Base-by-base conservation (phyloP, 2,113 vertebrate species). In the Addax nasomaculatus region DNA sequence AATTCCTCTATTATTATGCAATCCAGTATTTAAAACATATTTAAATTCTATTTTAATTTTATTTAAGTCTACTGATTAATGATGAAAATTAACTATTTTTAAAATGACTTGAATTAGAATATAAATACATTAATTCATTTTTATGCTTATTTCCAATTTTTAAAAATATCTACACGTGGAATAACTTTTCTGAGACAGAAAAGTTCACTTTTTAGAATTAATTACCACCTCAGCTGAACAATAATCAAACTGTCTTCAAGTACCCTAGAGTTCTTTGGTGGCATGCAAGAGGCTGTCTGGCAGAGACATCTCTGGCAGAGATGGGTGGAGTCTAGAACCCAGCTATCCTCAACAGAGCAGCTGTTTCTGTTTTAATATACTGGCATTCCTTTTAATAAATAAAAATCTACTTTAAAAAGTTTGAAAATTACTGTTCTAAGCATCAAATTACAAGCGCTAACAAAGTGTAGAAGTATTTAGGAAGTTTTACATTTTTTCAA, bases 21-120 rank as follows among this genome's bases (percentile, higher is more conserved):
- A 79, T 86, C 27, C 25, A 96, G 29, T 29, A 84, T 95, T 96
- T 96, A 51, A 88, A 96, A 96, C 11, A 5, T 55, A 94, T 79
- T 94, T 94, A 95, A 87, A 93, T 93, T 97, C 29, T 88, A 96
- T 81, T 92, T 58, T 83, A 67, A 87, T 81, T 97, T 96, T 89
- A 96, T 29, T 94, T 97, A 97, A 95, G 88, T 89, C 16, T 12
- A 90, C 81, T 89, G 78, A 88, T 29, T 87, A 76, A 51, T 92
- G 85, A 98, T 81, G 17, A 96, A 90, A 87, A 87, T 90, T 55
- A 67, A 89, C 47, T 36, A 62, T 43, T 79, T 90, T 36, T n/a
- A 33, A 97, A 92, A 81, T 94, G 70, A 90, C 21, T 45, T 93
- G 8, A 91, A 91, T 33, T 90, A 55, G 36, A 92, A 81, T 55